These are phyloP conservation scores for Fukomys damarensis DNA, from an alignment of 2,113 vertebrate species.

Conservation along the genomic window DNA sequence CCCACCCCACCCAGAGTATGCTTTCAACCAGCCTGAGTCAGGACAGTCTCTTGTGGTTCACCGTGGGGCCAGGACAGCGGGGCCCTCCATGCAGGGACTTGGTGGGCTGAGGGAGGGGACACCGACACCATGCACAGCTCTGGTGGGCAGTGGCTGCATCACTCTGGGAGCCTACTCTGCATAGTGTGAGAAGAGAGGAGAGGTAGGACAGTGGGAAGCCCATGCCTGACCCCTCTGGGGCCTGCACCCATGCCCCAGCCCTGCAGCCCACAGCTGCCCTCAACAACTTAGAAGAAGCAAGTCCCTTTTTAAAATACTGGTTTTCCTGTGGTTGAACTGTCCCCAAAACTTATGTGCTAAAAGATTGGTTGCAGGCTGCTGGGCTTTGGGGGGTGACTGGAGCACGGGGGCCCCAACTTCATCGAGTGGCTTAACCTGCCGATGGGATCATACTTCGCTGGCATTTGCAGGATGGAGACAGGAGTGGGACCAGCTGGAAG, in stretches of 20 bases:
- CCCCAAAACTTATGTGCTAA: neutral
- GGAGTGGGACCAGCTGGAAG: neutral
- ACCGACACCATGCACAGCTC: accelerated
- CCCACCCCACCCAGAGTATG: neutral
- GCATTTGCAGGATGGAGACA: neutral
- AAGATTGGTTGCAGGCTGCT: neutral
- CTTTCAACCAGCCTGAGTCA: neutral
- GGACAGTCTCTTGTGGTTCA: too few species aligned
- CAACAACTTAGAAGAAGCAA: constrained; percentile 73
- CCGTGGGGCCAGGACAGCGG: neutral
- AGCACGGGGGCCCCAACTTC: neutral
- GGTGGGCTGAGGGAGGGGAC: too few species aligned
- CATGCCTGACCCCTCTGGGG: too few species aligned
- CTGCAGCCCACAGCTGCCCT: neutral
- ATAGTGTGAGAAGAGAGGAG: too few species aligned
- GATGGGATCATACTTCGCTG: neutral
- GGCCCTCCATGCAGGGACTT: neutral
- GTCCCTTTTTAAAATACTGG: constrained; percentile 79
- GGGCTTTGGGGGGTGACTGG: neutral
- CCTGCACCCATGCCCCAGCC: neutral
- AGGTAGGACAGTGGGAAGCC: too few species aligned
- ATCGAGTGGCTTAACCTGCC: neutral
- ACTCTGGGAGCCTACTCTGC: neutral
- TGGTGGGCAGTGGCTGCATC: neutral
- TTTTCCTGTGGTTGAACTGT: constrained; percentile 64